Percentiles rank a stretch among this genome's conserved stretches.
phyloP scores from a whole-genome alignment of 2,797 vertebrate species.

The Kryptolebias ocellatus region DNA sequence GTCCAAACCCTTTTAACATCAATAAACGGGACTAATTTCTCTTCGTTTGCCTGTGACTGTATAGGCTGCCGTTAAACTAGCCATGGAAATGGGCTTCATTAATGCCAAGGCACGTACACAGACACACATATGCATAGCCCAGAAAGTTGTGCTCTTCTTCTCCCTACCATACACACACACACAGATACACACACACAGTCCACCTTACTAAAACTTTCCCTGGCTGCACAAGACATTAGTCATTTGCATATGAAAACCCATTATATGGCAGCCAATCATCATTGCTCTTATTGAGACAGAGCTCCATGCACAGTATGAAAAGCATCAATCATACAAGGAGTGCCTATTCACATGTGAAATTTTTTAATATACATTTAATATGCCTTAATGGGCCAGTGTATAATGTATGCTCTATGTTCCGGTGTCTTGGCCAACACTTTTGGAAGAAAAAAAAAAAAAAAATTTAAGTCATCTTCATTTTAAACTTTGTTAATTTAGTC shows the following conservation, averaged over 20 bases:
- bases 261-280: conserved; percentile 74
- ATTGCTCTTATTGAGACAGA: conserved; percentile 73
- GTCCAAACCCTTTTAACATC: conserved; percentile 72
- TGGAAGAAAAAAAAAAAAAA: conserved; percentile 53
- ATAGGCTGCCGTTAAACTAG: conserved; percentile 63
- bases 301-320: conserved; percentile 57
- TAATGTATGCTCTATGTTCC: conserved; percentile 61
- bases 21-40: conserved; percentile 70
- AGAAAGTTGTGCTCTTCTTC: conserved; percentile 20
- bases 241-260: conserved; percentile 73
- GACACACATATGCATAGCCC: conserved; percentile 9
- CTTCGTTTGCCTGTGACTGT: conserved; percentile 61
- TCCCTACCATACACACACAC: conserved; percentile 10
- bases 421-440: conserved; percentile 40
- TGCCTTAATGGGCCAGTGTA: conserved; percentile 71
- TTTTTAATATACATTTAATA: conserved; percentile 77
- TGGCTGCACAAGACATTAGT: conserved; percentile 64
- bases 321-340: conserved; percentile 73
- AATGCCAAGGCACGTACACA: conserved; percentile 46
- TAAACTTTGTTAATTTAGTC: conserved; percentile 63
- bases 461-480: conserved; percentile 67
- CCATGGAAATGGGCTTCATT: conserved; percentile 71
- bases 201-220: conserved; percentile 60
- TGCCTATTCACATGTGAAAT: conserved; percentile 70
- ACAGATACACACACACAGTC: conserved; percentile 21